Percentiles rank a stretch among this genome's conserved stretches.
Conservation (phyloP, 2,113 vertebrate species). For the western clawed frog (Xenopus tropicalis) region UCB_Xtro_10.0 CM004447.2:116483001-116483500, state of each 20-base stretch:
- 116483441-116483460: conserved; percentile 52
- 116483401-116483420: conserved; percentile 52
- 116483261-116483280: conserved; percentile 66
- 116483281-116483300: conserved; percentile 63
- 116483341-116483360: conserved; percentile 47
- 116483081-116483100: conserved; percentile 60
- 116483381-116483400: conserved; percentile 53
- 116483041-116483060: conserved; percentile 63
- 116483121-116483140: conserved; percentile 62
- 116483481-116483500: conserved; percentile 38
- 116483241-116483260: conserved; percentile 68
- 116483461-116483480: conserved; percentile 50
- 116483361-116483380: conserved; percentile 44
- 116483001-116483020: conserved; percentile 46
- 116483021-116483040: conserved; percentile 48
- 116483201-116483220: conserved; percentile 59
- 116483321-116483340: conserved; percentile 57
- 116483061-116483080: conserved; percentile 61
- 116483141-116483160: conserved; percentile 61
- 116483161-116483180: conserved; percentile 63
- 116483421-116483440: conserved; percentile 44
- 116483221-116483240: conserved; percentile 67
- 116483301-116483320: conserved; percentile 61
- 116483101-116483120: conserved; percentile 64
- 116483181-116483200: conserved; percentile 56